Evolutionary conservation across 1,140 invertebrate species (phyloP).

Genomic region (Melipona quadrifasciata): DNA sequence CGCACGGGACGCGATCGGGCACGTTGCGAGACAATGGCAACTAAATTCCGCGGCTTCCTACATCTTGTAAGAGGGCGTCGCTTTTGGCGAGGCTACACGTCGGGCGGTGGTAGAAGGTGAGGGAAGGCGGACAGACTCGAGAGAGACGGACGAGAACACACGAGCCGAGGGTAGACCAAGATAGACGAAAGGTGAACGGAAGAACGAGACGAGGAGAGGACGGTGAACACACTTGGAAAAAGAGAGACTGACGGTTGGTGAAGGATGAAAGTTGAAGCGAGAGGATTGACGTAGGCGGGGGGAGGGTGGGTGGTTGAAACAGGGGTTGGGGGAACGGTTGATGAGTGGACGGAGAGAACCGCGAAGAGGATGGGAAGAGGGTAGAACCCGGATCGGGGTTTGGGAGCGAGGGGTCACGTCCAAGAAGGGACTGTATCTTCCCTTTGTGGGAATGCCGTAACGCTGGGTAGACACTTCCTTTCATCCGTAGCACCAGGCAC

Average conservation of each 20-base stretch:
- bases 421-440: conserved; percentile 74
- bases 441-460: conserved; percentile 75
- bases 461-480: conserved; percentile 80
- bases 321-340: conserved; percentile 51
- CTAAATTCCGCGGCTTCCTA: conserved; percentile 73
- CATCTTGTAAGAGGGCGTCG: conserved; percentile 59
- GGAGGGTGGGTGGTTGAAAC: not conserved
- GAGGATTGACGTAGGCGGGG: conserved; percentile 8
- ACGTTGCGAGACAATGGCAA: conserved; percentile 78
- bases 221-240: not conserved
- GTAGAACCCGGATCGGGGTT: conserved; percentile 42
- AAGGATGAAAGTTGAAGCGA: conserved; percentile 44
- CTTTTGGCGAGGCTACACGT: conserved; percentile 44
- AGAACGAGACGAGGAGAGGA: not conserved
- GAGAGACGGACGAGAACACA: conserved; percentile 23
- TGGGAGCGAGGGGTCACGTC: conserved; percentile 57
- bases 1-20: conserved; percentile 71
- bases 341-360: conserved; percentile 64
- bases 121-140: not conserved
- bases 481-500: conserved; percentile 72
- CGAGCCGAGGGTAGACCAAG: not conserved
- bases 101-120: not conserved
- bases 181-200: not conserved
- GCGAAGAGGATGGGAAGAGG: conserved; percentile 31
- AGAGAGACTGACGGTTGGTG: conserved; percentile 47